Percentiles rank a stretch among this genome's conserved stretches.
Evolutionary conservation across 2,113 vertebrate genomes (phyloP).

Genomic region (Parus major): DNA sequence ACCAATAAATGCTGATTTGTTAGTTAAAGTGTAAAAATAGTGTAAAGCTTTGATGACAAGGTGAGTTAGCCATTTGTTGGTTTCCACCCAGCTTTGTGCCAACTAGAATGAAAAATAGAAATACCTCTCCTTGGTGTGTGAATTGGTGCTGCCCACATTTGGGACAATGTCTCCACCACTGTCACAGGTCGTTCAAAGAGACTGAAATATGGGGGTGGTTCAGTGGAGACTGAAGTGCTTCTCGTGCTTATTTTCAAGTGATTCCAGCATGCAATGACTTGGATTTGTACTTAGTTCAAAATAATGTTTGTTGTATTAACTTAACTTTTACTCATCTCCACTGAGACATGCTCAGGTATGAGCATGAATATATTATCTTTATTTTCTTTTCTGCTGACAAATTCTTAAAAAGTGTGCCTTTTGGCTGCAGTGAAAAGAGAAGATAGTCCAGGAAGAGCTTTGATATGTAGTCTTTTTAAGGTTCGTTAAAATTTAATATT

Average conservation of each 20-base stretch:
- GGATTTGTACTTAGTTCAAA: not conserved
- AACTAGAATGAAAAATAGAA: not conserved
- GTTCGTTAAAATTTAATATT: not conserved
- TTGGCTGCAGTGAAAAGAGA: not conserved
- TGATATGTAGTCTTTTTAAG: not conserved
- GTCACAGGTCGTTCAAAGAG: not conserved
- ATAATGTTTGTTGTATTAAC: not conserved
- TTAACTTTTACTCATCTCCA: not conserved
- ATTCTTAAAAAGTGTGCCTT: not conserved
- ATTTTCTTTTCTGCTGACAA: not conserved
- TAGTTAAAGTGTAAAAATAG: not conserved
- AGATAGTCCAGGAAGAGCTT: not conserved
- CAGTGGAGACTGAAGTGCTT: not conserved
- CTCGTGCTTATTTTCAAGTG: not conserved
- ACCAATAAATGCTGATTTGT: not conserved
- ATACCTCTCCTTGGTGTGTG: not conserved
- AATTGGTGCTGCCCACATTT: not conserved
- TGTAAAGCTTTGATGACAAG: not conserved
- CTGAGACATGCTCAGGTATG: not conserved
- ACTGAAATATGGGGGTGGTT: not conserved
- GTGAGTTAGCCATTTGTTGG: not conserved
- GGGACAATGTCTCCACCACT: not conserved
- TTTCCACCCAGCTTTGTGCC: not conserved
- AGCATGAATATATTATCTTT: not conserved
- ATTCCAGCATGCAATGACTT: not conserved